Base-by-base conservation (phyloP, 2,888 invertebrate genomes). In the Stenolophus ochropezus region DNA sequence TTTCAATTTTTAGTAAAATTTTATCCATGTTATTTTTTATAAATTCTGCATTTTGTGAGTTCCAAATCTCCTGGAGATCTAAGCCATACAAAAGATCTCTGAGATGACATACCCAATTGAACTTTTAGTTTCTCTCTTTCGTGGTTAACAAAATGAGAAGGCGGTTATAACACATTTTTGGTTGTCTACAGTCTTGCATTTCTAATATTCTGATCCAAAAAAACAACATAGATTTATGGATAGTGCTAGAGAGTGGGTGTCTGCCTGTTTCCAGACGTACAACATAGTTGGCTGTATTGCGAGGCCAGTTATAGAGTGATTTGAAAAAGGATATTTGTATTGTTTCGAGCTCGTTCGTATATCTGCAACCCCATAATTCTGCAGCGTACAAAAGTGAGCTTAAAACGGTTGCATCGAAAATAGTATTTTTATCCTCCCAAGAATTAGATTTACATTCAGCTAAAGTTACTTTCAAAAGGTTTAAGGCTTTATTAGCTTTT, bases 1-100 rank as follows among this genome's bases (percentile, higher is more conserved):
- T n/a, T n/a, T n/a, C n/a, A n/a, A n/a, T n/a, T n/a, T n/a, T n/a
- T n/a, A n/a, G n/a, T n/a, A n/a, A n/a, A n/a, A n/a, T n/a, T n/a
- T n/a, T n/a, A n/a, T n/a, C 14, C 3, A 49, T 0, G 82, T 75
- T 4, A 85, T 69, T 76, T 78, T 20, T 71, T 8, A 16, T 4
- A 47, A 8, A 1, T 14, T 2, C 14, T 11, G 11, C 47, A 49
- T 14, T 49, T 11, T 49, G 47, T 4, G 11, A 8, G 3, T 49
- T 14, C 47, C 47, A 49, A n/a, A 49, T 49, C 1, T 49, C 16
- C 49, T 49, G 14, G 14, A 49, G n/a, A 49, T n/a, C 49, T 49
- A 49, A 49, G n/a, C 8, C 8, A 49, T 49, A 11, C 5, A 27
- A 27, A 27, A 27, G 27, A 5, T 27, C 27, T 27, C 5, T 33